Conservation (phyloP, 2,113 vertebrate genomes). For the Dicentrarchus labrax region DNA sequence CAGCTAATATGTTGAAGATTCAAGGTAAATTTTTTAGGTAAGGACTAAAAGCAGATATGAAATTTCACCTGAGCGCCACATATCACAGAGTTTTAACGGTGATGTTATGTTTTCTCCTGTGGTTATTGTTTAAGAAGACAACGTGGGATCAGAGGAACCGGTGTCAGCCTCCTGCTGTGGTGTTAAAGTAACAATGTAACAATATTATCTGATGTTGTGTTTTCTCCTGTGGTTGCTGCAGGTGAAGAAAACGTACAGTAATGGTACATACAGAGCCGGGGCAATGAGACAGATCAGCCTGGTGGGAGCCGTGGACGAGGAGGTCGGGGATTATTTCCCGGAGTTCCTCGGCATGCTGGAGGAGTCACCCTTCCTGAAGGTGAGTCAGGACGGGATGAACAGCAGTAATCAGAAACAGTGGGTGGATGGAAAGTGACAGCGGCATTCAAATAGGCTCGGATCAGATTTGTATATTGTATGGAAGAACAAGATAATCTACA, state of each 20-base stretch:
- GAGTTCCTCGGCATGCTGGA: slow-evolving; percentile 97
- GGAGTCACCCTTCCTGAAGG: slow-evolving; percentile 97
- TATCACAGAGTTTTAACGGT: too few relatives aligned
- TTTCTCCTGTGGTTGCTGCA: slow-evolving; percentile 67
- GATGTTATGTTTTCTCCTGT: too few relatives aligned
- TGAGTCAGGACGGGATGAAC: slow-evolving; percentile 78
- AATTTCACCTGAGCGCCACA: too few relatives aligned
- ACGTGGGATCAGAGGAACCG: too few relatives aligned
- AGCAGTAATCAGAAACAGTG: background rate
- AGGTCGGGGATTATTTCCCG: slow-evolving; percentile 98
- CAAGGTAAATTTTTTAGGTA: too few relatives aligned
- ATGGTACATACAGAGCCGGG: slow-evolving; percentile 97
- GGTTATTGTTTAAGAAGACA: too few relatives aligned
- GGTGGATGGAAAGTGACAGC: background rate
- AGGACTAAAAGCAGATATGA: too few relatives aligned
- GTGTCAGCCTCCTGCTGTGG: background rate
- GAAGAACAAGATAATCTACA: background rate
- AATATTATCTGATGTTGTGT: background rate
- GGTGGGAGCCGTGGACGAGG: slow-evolving; percentile 98
- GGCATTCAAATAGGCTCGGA: background rate
- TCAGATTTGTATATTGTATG: background rate
- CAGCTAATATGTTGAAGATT: too few relatives aligned
- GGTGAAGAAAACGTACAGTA: slow-evolving; percentile 98
- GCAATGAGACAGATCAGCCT: slow-evolving; percentile 99
- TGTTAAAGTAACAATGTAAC: too few relatives aligned